A percentile compares a stretch with the other conserved stretches of the same genome.
Evolutionary conservation across 1,140 invertebrate species (phyloP).

Genomic region (roundworm (Caenorhabditis elegans)): DNA sequence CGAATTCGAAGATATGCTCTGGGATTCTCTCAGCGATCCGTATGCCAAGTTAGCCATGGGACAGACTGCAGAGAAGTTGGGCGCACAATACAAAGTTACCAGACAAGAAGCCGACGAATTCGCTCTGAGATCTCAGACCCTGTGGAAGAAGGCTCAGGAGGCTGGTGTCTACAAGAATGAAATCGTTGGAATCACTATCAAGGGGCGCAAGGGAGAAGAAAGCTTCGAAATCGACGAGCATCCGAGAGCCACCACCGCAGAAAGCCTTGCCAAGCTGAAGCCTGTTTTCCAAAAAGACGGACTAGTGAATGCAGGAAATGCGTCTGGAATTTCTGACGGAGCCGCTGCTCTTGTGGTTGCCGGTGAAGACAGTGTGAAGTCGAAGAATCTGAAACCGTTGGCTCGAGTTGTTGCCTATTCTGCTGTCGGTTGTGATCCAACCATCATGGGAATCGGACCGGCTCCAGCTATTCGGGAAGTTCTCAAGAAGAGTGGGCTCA

Average conservation of each 20-base stretch:
- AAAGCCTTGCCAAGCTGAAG: conserved; percentile 78
- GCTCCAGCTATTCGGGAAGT: conserved; percentile 85
- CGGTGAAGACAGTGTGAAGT: conserved; percentile 81
- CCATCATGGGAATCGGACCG: conserved; percentile 77
- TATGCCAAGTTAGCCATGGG: conserved; percentile 93
- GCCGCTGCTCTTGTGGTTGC: conserved; percentile 84
- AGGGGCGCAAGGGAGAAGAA: conserved; percentile 78
- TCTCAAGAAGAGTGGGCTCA: conserved; percentile 74
- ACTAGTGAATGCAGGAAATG: conserved; percentile 88
- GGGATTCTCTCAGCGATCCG: conserved; percentile 85
- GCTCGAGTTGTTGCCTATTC: conserved; percentile 70
- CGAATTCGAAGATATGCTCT: conserved; percentile 84
- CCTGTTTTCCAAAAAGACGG: conserved; percentile 94
- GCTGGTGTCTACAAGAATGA: conserved; percentile 85
- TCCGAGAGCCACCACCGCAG: conserved; percentile 64
- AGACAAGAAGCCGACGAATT: conserved; percentile 85
- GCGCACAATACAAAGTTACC: conserved; percentile 82
- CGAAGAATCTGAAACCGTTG: conserved; percentile 76
- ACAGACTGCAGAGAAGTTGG: conserved; percentile 93
- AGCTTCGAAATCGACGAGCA: conserved; percentile 71
- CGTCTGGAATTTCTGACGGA: conserved; percentile 94
- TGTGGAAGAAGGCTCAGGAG: conserved; percentile 73
- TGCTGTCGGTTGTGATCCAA: conserved; percentile 70
- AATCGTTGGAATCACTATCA: conserved; percentile 82
- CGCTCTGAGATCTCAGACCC: conserved; percentile 76